phyloP scores from a whole-genome alignment of 2,797 vertebrate genomes.

The Darevskia mixta region DNA sequence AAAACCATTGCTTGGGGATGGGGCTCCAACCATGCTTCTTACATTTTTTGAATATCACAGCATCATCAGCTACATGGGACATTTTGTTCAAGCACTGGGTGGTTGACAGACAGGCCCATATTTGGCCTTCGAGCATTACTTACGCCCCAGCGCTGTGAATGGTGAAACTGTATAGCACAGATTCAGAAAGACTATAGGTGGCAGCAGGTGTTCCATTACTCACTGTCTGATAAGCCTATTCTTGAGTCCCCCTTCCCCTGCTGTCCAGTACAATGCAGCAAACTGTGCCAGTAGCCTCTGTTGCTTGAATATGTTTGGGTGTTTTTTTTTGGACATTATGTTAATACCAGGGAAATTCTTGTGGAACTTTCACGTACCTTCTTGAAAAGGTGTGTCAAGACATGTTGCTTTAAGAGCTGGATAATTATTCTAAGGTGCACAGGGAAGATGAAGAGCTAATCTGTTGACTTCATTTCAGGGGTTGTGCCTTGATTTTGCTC shows the following conservation, averaged over 20 bases:
- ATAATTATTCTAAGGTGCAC: background rate
- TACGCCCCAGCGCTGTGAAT: conserved; percentile 62
- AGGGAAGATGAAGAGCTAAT: conserved; percentile 33
- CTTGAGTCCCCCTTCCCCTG: conserved; percentile 40
- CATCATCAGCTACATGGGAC: conserved; percentile 60
- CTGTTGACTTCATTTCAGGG: conserved; percentile 56
- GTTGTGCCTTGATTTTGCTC: conserved; percentile 46
- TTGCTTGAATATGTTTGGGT: conserved; percentile 39
- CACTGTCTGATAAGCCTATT: conserved; percentile 72
- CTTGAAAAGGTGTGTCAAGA: conserved; percentile 1
- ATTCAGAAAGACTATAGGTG: conserved; percentile 62
- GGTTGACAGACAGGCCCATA: conserved; percentile 63
- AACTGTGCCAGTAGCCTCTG: conserved; percentile 33
- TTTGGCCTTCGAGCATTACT: conserved; percentile 63
- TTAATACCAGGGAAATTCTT: conserved; percentile 49
- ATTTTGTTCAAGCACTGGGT: conserved; percentile 60
- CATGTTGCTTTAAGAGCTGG: background rate
- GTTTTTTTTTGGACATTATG: conserved; percentile 38
- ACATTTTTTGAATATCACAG: conserved; percentile 57
- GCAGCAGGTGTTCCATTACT: conserved; percentile 72
- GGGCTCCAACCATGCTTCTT: conserved; percentile 56
- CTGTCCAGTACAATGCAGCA: conserved; percentile 49
- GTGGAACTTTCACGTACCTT: conserved; percentile 36
- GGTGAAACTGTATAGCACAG: conserved; percentile 72
- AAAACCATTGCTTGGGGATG: conserved; percentile 44